Conservation (phyloP, 2,113 vertebrate genomes). For the Ptilorrhoa leucosticta region DNA sequence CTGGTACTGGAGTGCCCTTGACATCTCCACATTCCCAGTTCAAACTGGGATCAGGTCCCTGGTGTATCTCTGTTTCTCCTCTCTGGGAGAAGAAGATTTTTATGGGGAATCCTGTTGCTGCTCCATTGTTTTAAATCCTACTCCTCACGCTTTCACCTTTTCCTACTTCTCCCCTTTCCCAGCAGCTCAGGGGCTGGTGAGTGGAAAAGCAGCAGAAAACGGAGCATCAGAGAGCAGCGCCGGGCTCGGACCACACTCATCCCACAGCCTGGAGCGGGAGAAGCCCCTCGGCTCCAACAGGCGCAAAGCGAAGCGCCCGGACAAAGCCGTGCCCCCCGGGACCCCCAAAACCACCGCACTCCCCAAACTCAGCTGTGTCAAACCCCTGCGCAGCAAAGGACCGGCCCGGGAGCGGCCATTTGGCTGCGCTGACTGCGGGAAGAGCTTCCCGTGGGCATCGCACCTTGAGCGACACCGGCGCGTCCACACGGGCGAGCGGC, state of each 20-base stretch:
- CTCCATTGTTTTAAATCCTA: background rate
- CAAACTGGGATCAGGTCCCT: background rate
- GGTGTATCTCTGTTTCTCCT: background rate
- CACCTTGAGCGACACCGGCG: conserved; percentile 45
- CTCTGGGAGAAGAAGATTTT: background rate
- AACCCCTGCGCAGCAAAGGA: fast-evolving
- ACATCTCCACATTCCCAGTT: background rate
- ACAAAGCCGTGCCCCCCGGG: background rate
- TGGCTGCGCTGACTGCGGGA: background rate
- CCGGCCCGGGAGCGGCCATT: background rate
- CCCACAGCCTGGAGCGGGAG: background rate
- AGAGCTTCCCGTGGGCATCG: conserved; percentile 25
- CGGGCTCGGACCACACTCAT: fast-evolving
- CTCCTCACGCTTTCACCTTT: background rate
- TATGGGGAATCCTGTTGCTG: background rate
- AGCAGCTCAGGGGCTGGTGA: conserved; percentile 1
- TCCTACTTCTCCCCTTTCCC: background rate
- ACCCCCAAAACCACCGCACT: fast-evolving
- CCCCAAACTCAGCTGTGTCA: background rate
- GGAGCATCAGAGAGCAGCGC: fast-evolving
- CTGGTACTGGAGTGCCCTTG: fast-evolving
- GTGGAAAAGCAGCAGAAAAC: background rate
- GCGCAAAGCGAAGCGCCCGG: background rate
- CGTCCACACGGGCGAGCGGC: conserved; percentile 18
- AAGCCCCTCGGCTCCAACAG: background rate